Base-by-base conservation (phyloP, 2,113 vertebrate species). In the Calyptomena viridis region DNA sequence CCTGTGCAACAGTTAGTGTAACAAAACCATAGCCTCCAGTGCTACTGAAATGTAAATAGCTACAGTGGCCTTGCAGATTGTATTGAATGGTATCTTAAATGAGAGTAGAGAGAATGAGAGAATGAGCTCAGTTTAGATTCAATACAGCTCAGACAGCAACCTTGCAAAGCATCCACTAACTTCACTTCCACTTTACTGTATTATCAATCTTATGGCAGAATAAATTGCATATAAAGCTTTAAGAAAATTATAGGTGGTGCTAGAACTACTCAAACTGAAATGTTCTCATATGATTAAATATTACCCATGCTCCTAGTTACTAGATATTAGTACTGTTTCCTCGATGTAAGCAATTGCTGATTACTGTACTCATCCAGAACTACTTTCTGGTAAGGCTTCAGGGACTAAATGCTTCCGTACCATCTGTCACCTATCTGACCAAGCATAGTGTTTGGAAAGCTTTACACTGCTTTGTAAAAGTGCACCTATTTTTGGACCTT, bases 211-310 rank as follows among this genome's bases (percentile, higher is more conserved):
- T 82, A 84, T 9, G 8, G 67, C 18, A 64, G 56, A 93, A 91
- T 62, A 87, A 95, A 89, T 24, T 69, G n/a, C 49, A 85, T 28
- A 62, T 49, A 72, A 83, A 77, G 28, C 42, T 90, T 84, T 73
- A 76, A 94, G 77, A 64, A 84, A 84, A 90, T 87, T 87, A 87
- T 14, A 73, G 40, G 52, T 50, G 40, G 24, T 64, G 74, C 44
- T 73, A 68, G 33, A 92, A 82, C 30, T 68, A 62, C 71, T 93
- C n/a, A 80, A 89, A 89, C 14, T 30, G 87, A 89, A 67, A 93
- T 63, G 39, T 46, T 93, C 55, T 66, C 25, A 16, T 46, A 58
- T 14, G 52, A 59, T 64, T 89, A 84, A 82, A 33, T n/a, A 94
- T 37, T 42, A 46, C 28, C 33, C 50, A 58, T 3, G 11, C 17